Percentiles rank a stretch among this genome's conserved stretches.
Evolutionary conservation across 37 sponge, comb jelly and placozoan species (phyloP).

Genomic region (Bolinopsis microptera): DNA sequence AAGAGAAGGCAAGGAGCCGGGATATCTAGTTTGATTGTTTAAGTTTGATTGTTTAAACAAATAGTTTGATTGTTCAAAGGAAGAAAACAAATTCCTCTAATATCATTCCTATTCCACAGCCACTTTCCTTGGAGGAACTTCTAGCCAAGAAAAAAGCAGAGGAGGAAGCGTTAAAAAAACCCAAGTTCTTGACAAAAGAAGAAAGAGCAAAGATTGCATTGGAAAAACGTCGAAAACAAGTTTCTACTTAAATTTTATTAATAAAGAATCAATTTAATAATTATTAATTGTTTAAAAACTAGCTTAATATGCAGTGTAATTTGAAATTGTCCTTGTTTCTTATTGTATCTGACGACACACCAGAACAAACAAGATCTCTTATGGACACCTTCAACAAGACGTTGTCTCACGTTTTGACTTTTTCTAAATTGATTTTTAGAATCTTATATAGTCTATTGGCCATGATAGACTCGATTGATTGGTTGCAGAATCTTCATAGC

Average conservation of each 20-base stretch:
- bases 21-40: no score
- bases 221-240: slow-evolving; percentile 79
- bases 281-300: background rate
- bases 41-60: no score
- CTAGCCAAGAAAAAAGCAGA: slow-evolving; percentile 82
- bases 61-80: background rate
- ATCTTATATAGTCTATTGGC: no score
- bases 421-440: no score
- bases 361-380: no score
- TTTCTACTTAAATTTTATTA: slow-evolving; percentile 27
- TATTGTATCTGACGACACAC: no score
- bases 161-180: slow-evolving; percentile 71
- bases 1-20: no score
- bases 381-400: no score
- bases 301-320: background rate
- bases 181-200: slow-evolving; percentile 88
- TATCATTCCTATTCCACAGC: slow-evolving; percentile 68
- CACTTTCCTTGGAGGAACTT: slow-evolving; percentile 91
- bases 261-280: background rate
- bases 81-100: background rate
- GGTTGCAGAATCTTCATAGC: no score
- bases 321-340: background rate
- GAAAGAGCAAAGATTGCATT: slow-evolving; percentile 82
- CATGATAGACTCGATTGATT: no score
- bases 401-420: no score